Percentiles rank a stretch among this genome's conserved stretches.
Evolutionary conservation across 2,888 invertebrate genomes (phyloP).

Genomic region (Aphodius sticticus): DNA sequence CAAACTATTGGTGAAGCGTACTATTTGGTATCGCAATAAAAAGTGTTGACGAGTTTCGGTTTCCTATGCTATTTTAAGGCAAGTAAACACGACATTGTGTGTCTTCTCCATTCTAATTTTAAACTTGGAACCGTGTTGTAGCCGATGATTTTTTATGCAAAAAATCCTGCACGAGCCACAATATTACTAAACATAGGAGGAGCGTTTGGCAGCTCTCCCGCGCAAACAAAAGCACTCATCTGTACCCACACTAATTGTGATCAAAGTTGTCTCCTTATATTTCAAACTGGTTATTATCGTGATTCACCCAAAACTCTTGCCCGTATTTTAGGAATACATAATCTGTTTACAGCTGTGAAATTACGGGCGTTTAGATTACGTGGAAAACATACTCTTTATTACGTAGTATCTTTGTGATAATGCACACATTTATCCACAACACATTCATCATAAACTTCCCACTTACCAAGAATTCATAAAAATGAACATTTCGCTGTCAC

Average conservation of each 20-base stretch:
- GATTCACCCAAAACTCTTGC: neutral
- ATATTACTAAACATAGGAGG: neutral
- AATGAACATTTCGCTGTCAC: too few species aligned
- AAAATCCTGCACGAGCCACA: neutral
- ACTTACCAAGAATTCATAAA: neutral
- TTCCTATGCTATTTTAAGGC: neutral
- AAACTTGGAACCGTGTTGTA: neutral
- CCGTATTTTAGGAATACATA: neutral
- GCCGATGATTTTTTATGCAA: neutral
- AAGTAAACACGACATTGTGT: neutral
- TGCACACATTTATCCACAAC: neutral
- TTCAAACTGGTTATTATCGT: neutral
- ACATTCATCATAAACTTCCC: neutral
- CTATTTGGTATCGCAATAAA: neutral
- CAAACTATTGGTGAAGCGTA: too few species aligned
- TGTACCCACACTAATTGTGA: neutral
- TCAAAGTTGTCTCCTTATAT: neutral
- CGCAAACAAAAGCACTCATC: neutral
- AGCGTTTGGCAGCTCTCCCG: neutral
- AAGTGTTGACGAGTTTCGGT: neutral
- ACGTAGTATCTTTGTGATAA: neutral
- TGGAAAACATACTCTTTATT: neutral
- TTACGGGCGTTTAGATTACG: neutral
- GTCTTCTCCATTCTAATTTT: neutral
- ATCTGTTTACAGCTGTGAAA: neutral